These are phyloP conservation scores for Ophioninae sp. DNA, from an alignment of 2,888 invertebrate genomes.

Conservation along the genomic window DNA sequence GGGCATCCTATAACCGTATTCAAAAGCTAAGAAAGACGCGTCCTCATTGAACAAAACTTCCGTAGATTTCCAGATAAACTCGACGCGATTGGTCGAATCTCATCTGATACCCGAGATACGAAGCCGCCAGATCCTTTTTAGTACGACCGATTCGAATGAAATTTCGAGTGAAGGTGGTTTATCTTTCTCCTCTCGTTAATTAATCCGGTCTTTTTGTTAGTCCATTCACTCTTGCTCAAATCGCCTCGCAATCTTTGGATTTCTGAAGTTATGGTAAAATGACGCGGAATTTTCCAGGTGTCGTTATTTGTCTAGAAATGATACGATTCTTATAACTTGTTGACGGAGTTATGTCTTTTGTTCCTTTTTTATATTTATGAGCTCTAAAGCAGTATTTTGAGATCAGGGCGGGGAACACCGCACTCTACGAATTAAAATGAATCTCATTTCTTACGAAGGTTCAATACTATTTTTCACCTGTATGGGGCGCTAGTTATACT, in stretches of 20 bases:
- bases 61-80: slow-evolving; percentile 32
- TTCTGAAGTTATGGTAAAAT: background rate
- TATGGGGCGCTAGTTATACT: too few species aligned
- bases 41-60: slow-evolving; percentile 46
- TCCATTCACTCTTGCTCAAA: background rate
- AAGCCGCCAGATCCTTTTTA: slow-evolving; percentile 8
- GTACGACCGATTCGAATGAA: background rate
- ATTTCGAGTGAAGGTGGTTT: background rate
- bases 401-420: too few species aligned
- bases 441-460: too few species aligned
- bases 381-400: background rate
- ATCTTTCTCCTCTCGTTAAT: background rate
- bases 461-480: too few species aligned
- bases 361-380: background rate
- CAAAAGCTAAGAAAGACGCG: slow-evolving; percentile 59
- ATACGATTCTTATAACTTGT: background rate
- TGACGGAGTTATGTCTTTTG: background rate
- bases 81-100: slow-evolving; percentile 28
- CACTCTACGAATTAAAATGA: too few species aligned
- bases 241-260: background rate
- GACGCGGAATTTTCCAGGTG: background rate
- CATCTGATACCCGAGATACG: slow-evolving; percentile 29
- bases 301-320: background rate
- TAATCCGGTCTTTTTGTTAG: background rate
- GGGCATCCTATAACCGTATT: slow-evolving; percentile 46